phyloP scores from a whole-genome alignment of 2,888 invertebrate genomes.

The Hydrotaea cyrtoneurina region DNA sequence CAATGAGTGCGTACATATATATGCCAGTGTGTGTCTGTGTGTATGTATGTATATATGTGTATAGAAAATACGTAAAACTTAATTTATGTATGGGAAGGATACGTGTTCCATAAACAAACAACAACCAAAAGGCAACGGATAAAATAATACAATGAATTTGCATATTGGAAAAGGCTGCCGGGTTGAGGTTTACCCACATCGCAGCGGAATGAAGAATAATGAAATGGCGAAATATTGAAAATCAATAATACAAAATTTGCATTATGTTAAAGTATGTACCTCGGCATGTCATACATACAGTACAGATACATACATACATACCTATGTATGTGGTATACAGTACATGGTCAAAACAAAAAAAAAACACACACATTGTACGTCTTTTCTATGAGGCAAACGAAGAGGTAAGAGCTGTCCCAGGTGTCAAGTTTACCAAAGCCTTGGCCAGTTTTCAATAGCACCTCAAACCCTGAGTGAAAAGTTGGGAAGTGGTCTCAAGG shows the following conservation, averaged over 20 bases:
- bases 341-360: background rate
- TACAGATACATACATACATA: conserved; percentile 9
- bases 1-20: background rate
- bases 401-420: conserved; percentile 29
- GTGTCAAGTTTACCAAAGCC: conserved; percentile 56
- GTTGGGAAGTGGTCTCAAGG: background rate
- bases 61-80: background rate
- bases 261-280: conserved; percentile 5
- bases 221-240: background rate
- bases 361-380: background rate
- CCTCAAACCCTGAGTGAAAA: background rate
- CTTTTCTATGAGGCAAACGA: too few relatives aligned
- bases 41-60: background rate
- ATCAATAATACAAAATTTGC: conserved; percentile 27
- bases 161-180: background rate
- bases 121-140: background rate
- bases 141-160: background rate
- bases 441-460: background rate
- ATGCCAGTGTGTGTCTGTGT: too few relatives aligned
- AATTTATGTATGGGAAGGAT: background rate
- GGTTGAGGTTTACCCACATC: too few relatives aligned
- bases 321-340: background rate
- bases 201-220: background rate
- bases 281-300: background rate
- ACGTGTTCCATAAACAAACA: background rate